Evolutionary conservation across 2,113 vertebrate genomes (phyloP).

Genomic region (Cynopterus brachyotis): DNA sequence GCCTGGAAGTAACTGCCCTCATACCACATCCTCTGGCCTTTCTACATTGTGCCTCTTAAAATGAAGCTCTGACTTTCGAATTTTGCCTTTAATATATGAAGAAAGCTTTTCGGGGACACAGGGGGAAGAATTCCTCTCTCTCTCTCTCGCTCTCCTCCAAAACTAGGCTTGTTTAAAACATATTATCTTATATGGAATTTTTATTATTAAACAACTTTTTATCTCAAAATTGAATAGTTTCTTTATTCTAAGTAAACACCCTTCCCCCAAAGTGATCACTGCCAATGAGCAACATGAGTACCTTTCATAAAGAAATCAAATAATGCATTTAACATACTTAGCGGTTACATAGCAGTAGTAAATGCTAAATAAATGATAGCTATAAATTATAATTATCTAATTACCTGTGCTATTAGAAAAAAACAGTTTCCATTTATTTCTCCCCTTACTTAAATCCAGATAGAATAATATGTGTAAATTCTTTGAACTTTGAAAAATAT

Average conservation of each 20-base stretch:
- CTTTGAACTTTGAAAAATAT: conserved; percentile 20
- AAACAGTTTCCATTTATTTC: not conserved
- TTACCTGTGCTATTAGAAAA: not conserved
- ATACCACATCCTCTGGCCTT: not conserved
- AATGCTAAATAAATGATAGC: conserved; percentile 8
- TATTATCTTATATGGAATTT: not conserved
- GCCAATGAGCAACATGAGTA: not conserved
- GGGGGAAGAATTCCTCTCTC: not conserved
- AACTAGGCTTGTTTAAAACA: not conserved
- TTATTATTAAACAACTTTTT: conserved; percentile 35
- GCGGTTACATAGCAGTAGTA: not conserved
- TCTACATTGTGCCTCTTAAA: not conserved
- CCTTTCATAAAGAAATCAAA: conserved; percentile 3
- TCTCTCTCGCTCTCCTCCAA: not conserved
- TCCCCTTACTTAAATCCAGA: not conserved
- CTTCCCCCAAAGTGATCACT: not conserved
- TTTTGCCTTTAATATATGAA: not conserved
- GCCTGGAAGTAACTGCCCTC: not conserved
- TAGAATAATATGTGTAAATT: not conserved
- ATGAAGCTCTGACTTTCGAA: not conserved
- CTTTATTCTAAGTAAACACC: not conserved
- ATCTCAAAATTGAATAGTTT: not conserved
- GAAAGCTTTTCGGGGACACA: not conserved
- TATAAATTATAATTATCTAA: not conserved
- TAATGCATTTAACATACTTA: not conserved